These are phyloP conservation scores for Boleophthalmus pectinirostris DNA, from an alignment of 2,113 vertebrate genomes.

Conservation along the genomic window DNA sequence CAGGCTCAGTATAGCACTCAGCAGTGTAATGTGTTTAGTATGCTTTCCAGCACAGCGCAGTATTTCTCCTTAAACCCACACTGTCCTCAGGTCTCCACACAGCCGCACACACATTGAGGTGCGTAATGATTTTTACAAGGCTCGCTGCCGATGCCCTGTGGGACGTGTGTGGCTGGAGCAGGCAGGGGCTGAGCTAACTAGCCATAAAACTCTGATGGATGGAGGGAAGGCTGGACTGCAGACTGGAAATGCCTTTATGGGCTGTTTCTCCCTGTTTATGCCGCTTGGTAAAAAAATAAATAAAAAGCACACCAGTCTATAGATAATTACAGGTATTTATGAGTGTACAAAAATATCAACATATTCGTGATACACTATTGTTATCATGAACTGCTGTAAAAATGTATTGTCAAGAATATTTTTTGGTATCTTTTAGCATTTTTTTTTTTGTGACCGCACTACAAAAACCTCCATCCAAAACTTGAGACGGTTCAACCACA, in stretches of 20 bases:
- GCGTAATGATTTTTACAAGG: slow-evolving; percentile 16
- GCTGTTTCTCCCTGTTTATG: not conserved
- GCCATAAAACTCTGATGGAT: slow-evolving; percentile 11
- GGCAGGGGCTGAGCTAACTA: slow-evolving; percentile 2
- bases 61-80: slow-evolving; percentile 13
- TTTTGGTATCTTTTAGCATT: too few relatives aligned
- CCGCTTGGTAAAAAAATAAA: not conserved
- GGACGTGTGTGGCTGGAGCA: slow-evolving; percentile 2
- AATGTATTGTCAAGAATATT: too few relatives aligned
- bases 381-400: too few relatives aligned
- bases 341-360: not conserved
- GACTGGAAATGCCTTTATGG: slow-evolving; percentile 2
- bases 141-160: slow-evolving; percentile 12
- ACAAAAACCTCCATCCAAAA: too few relatives aligned
- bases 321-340: slow-evolving; percentile 2
- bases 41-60: slow-evolving; percentile 1
- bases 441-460: too few relatives aligned
- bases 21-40: slow-evolving; percentile 5
- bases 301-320: not conserved
- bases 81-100: slow-evolving; percentile 4
- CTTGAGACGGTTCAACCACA: too few relatives aligned
- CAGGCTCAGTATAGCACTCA: not conserved
- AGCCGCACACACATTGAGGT: slow-evolving; percentile 10
- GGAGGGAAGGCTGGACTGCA: slow-evolving; percentile 5
- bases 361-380: too few relatives aligned